Percentiles rank a stretch among this genome's conserved stretches.
Conservation (phyloP, 2,113 vertebrate genomes). For the Salvelinus alpinus region DNA sequence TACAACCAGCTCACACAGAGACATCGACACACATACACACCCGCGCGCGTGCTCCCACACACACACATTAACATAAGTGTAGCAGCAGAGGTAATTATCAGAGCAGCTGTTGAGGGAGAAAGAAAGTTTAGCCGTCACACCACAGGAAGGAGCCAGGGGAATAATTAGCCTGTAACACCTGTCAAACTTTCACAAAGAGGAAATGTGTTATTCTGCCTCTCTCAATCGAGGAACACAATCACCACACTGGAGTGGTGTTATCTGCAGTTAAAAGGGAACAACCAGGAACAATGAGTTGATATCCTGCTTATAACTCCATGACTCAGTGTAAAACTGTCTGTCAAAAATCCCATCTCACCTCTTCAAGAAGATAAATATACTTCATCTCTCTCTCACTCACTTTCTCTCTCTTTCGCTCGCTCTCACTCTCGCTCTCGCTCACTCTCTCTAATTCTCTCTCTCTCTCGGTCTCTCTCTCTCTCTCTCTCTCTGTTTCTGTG, state of each 20-base stretch:
- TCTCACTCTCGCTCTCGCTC: neutral
- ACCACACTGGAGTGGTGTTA: neutral
- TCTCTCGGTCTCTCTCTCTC: neutral
- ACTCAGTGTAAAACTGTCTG: too few relatives aligned
- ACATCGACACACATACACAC: neutral
- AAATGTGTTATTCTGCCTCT: constrained; percentile 63
- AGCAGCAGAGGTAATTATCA: constrained; percentile 74
- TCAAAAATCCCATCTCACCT: too few relatives aligned
- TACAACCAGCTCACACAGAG: constrained; percentile 30
- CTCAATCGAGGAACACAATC: constrained; percentile 46
- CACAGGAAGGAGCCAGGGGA: constrained; percentile 68
- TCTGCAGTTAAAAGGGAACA: constrained; percentile 4
- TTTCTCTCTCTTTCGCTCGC: constrained; percentile 5
- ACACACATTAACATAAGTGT: constrained; percentile 17
- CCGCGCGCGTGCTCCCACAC: neutral
- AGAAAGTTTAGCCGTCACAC: constrained; percentile 62
- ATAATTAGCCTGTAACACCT: constrained; percentile 77
- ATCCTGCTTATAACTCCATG: too few relatives aligned
- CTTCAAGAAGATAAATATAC: neutral
- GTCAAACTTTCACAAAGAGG: constrained; percentile 63
- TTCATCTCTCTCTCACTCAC: too few relatives aligned
- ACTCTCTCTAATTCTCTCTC: neutral
- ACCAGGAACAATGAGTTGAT: neutral
- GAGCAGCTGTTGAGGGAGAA: constrained; percentile 61
- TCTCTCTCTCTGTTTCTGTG: neutral